phyloP scores from a whole-genome alignment of 2,113 vertebrate genomes.

The Sminthopsis crassicaudata region DNA sequence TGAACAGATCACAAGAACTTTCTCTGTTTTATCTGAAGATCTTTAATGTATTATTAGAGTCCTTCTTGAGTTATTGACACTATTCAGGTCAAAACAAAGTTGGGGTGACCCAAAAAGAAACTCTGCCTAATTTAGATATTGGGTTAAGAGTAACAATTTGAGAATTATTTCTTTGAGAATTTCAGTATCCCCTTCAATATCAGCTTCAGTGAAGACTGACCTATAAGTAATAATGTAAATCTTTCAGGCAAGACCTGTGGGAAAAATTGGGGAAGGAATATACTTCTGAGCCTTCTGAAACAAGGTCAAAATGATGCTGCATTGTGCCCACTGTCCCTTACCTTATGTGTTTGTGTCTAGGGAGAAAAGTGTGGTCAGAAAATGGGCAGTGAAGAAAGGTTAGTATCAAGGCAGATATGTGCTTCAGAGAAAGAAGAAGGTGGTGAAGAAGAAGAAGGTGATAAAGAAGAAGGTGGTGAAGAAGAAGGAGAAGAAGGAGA shows the following conservation, averaged over 20 bases:
- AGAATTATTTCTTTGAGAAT: slow-evolving; percentile 57
- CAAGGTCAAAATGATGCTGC: slow-evolving; percentile 82
- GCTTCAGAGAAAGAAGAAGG: too few species aligned
- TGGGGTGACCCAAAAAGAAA: slow-evolving; percentile 79
- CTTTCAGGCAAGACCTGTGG: slow-evolving; percentile 79
- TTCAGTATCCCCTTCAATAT: slow-evolving; percentile 77
- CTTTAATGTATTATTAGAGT: slow-evolving; percentile 70
- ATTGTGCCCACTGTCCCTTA: slow-evolving; percentile 78
- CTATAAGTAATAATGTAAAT: slow-evolving; percentile 72
- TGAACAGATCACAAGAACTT: slow-evolving; percentile 76
- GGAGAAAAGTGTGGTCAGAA: too few species aligned
- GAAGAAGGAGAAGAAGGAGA: too few species aligned
- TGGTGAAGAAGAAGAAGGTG: too few species aligned
- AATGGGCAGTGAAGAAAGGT: too few species aligned
- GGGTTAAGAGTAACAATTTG: slow-evolving; percentile 51
- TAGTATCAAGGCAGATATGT: too few species aligned
- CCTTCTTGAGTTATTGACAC: slow-evolving; percentile 51
- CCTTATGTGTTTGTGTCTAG: neutral
- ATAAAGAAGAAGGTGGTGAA: too few species aligned
- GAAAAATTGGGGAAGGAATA: slow-evolving; percentile 80
- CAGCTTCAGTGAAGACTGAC: slow-evolving; percentile 80
- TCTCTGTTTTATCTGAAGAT: slow-evolving; percentile 72
- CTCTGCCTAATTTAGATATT: slow-evolving; percentile 76
- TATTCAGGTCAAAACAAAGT: slow-evolving; percentile 73
- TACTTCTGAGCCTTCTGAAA: slow-evolving; percentile 77